Percentiles rank a stretch among this genome's conserved stretches.
phyloP scores from a whole-genome alignment of 1,140 invertebrate species.

The Muscidifurax raptorellus region DNA sequence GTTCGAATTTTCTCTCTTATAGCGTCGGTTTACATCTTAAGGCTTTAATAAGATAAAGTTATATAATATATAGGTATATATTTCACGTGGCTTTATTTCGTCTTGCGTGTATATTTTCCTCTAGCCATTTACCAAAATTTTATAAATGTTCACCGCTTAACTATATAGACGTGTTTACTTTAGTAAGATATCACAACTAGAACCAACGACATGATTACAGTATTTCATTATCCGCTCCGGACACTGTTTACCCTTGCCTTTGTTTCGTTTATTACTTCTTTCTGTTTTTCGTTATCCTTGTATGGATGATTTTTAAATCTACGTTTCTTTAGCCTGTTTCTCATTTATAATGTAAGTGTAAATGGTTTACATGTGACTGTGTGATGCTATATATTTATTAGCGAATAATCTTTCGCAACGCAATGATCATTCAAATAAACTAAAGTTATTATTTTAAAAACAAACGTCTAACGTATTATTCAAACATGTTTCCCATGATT shows the following conservation, averaged over 20 bases:
- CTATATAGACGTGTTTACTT: conserved; percentile 59
- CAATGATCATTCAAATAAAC: neutral
- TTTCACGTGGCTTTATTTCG: conserved; percentile 41
- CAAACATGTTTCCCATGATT: neutral
- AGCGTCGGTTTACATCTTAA: conserved; percentile 49
- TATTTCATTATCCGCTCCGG: conserved; percentile 60
- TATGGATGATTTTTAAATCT: neutral
- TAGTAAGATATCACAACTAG: conserved; percentile 76
- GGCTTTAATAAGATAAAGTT: conserved; percentile 46
- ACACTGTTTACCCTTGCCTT: conserved; percentile 49
- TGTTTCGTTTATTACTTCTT: conserved; percentile 53
- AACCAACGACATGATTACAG: conserved; percentile 71
- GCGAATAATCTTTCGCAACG: conserved; percentile 47
- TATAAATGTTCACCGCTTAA: conserved; percentile 60
- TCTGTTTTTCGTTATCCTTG: conserved; percentile 47
- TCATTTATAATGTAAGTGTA: conserved; percentile 54
- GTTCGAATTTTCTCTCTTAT: conserved; percentile 7
- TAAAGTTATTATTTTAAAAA: neutral
- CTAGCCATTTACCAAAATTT: conserved; percentile 54
- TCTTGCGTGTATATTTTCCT: conserved; percentile 33
- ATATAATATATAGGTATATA: conserved; percentile 51
- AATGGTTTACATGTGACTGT: conserved; percentile 57
- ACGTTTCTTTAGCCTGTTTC: neutral
- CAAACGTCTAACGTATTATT: neutral
- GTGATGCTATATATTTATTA: conserved; percentile 56